Evolutionary conservation across 2,113 vertebrate species (phyloP).

Genomic region (Ciconia boyciana): DNA sequence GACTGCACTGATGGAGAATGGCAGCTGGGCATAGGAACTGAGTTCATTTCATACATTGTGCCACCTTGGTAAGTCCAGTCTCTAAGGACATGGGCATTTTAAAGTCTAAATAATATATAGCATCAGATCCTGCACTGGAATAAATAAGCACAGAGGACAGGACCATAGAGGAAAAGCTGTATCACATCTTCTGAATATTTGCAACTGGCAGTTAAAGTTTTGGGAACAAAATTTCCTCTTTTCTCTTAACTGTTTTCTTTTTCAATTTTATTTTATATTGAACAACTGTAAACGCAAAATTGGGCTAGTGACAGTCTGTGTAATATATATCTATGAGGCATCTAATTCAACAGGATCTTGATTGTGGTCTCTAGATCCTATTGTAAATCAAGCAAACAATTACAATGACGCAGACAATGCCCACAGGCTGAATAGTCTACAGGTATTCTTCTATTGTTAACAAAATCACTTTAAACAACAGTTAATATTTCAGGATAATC

Average conservation of each 20-base stretch:
- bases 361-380: background rate
- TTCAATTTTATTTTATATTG: background rate
- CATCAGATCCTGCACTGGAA: background rate
- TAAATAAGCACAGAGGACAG: background rate
- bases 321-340: background rate
- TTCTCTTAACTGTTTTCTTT: background rate
- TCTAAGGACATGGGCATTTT: background rate
- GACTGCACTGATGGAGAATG: background rate
- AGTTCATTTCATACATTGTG: background rate
- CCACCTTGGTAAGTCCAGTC: background rate
- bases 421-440: background rate
- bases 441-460: conserved; percentile 37
- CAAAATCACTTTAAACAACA: conserved; percentile 5
- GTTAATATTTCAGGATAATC: conserved; percentile 11
- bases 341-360: conserved; percentile 10
- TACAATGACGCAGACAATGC: background rate
- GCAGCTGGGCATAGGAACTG: background rate
- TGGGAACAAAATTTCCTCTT: background rate
- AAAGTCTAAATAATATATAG: background rate
- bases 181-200: background rate
- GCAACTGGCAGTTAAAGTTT: background rate
- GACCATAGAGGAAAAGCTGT: background rate
- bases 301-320: background rate
- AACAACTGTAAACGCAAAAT: background rate
- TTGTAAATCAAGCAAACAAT: conserved; percentile 18